Evolutionary conservation across 2,888 invertebrate genomes (phyloP), one percentile per base, ranked within the genome.

Genomic region (Frankliniella fusca): DNA sequence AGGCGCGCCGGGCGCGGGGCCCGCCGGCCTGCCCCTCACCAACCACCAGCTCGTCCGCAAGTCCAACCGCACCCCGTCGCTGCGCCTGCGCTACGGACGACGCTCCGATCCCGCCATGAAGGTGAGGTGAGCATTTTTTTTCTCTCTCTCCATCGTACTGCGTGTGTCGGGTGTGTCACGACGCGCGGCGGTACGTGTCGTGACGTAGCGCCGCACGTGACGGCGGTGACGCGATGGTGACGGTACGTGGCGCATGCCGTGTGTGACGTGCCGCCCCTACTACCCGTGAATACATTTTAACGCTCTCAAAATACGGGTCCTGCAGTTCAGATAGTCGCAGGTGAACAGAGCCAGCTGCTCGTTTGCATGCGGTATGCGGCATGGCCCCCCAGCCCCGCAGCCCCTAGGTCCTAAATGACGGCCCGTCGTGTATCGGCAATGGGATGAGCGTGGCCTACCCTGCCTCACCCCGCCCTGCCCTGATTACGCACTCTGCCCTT

Each of bases 31-130:
- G 23, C 76, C 38, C 28, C 79, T 48, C 48, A 88, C 90, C 80
- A 91, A 91, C 15, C 94, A 94, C 87, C 91, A 93, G 86, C 91
- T 94, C 49, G 93, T 94, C 81, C 92, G 94, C 87, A 94, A 94
- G 88, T 93, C 94, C 8, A 93, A 93, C 86, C 90, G 94, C 84
- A 93, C 94, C 23, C 94, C 94, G 0, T 94, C 94, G 0, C 89
- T 94, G 76, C 91, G 94, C 28, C 90, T 95, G 83, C 92, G 94
- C 84, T 95, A 94, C 86, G 94, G 94, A 76, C 91, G 94, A 84
- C 91, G 94, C 84, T 93, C 93, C 50, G 94, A 94, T 88, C 92
- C 93, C 20, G 91, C 91, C 83, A 90, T 93, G 89, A 70, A 70
- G 70, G 70, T 70, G 70, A 70, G 70, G 70, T 70, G 70, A 70